Base-by-base conservation (phyloP, 2,888 invertebrate genomes). In the Cryptocephalus moraei region DNA sequence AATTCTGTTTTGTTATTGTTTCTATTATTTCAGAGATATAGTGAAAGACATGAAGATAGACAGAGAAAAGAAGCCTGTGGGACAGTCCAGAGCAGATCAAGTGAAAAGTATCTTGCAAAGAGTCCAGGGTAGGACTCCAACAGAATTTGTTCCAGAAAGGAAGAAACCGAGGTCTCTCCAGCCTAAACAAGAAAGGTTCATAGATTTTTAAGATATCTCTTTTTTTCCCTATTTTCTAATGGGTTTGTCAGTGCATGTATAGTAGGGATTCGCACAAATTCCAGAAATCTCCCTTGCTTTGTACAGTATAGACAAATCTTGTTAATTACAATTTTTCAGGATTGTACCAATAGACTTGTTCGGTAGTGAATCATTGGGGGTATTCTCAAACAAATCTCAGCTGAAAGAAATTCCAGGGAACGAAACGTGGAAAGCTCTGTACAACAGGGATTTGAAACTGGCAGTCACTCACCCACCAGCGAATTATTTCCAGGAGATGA, bases 401-500 rank as follows among this genome's bases (percentile, higher is more conserved):
- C 56, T 63, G 8, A 56, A 56, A 32, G 60, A 62, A 55, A 69
- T 71, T 48, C 67, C 72, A 31, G 71, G 74, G 0, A 43, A 12
- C n/a, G 65, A 74, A 31, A 82, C 81, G 0, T 93, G 92, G 92
- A 73, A 84, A 34, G 62, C 63, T 12, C 68, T 90, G 34, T 69
- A 80, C 39, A 63, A 81, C 50, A 75, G 79, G 13, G 86, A 91
- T 62, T 62, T 91, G n/a, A 73, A 79, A 50, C 58, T 85, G 45
- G 72, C 80, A 0, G 73, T 81, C 0, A 76, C 81, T 0, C 84
- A 84, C 66, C 84, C 89, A 1, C 91, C 94, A 0, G 67, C 76
- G 8, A 97, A 96, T 73, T 85, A 86, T 62, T 95, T 91, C 68
- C 87, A 97, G 69, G 91, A 97, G 72, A 85, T 94, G 83, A 86